Conservation (phyloP, 2,113 vertebrate species). For the Pontoporia blainvillei region DNA sequence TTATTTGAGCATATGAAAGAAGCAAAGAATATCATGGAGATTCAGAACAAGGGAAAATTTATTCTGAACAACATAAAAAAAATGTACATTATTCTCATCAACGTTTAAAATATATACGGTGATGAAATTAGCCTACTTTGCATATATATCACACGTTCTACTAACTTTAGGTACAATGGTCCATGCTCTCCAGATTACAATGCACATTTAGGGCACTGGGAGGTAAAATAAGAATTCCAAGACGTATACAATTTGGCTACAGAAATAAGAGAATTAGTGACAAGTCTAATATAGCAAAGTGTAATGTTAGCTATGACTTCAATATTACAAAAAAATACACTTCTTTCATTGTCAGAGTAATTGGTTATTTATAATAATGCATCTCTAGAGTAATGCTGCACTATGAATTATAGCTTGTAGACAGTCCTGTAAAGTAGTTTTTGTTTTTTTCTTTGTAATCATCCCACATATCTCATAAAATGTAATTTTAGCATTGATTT, state of each 20-base stretch:
- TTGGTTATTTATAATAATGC: neutral
- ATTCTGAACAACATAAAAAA: neutral
- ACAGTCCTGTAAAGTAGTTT: neutral
- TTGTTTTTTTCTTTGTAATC: neutral
- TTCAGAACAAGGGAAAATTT: neutral
- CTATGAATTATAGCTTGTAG: neutral
- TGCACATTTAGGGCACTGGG: neutral
- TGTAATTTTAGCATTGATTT: neutral
- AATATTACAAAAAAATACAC: neutral
- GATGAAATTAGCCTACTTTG: neutral
- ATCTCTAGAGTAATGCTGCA: accelerated
- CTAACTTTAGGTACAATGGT: neutral
- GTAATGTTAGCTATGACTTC: neutral
- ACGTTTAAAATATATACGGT: neutral
- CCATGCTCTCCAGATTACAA: neutral
- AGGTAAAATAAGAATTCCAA: neutral
- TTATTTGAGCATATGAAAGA: neutral
- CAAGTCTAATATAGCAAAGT: neutral
- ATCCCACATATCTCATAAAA: neutral
- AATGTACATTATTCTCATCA: neutral
- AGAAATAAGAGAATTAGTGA: neutral
- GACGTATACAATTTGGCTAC: neutral
- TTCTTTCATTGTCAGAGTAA: neutral
- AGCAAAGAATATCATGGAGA: neutral
- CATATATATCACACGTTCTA: neutral